Evolutionary conservation across 2,113 vertebrate species (phyloP).

Genomic region (Sinocyclocheilus maitianheensis): DNA sequence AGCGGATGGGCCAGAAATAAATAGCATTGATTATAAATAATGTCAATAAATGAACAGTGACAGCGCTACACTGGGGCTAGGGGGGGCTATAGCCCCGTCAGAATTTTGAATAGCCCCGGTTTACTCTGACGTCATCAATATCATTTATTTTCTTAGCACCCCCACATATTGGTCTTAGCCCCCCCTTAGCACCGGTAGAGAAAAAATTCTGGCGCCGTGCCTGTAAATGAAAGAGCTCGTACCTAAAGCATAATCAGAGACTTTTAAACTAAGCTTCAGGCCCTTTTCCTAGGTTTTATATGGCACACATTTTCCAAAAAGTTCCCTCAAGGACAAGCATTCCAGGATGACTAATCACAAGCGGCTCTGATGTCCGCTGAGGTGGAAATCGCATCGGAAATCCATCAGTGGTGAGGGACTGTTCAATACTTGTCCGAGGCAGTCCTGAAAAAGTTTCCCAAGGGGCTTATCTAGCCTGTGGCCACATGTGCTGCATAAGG

Average conservation of each 20-base stretch:
- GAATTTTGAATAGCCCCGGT: too few relatives aligned
- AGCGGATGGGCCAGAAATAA: not conserved
- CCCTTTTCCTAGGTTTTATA: not conserved
- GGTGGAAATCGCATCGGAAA: slow-evolving; percentile 33
- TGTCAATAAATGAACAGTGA: not conserved
- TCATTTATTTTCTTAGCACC: too few relatives aligned
- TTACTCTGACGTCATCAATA: too few relatives aligned
- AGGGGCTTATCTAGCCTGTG: not conserved
- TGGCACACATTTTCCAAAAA: not conserved
- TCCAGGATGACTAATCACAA: slow-evolving; percentile 32
- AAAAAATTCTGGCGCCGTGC: too few relatives aligned
- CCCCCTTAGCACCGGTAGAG: too few relatives aligned
- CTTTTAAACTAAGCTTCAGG: not conserved
- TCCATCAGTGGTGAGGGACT: not conserved
- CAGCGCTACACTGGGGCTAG: too few relatives aligned
- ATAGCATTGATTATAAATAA: not conserved
- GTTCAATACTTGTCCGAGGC: slow-evolving; percentile 15
- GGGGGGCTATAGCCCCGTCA: too few relatives aligned
- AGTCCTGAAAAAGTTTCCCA: not conserved
- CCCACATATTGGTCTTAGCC: too few relatives aligned
- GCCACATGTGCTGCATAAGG: not conserved
- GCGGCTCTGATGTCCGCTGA: slow-evolving; percentile 18
- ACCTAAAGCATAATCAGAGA: not conserved
- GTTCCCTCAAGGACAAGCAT: not conserved
- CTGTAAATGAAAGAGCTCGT: not conserved